These are phyloP conservation scores for Sinopyrophorus schimmeli DNA, from an alignment of 2,888 invertebrate genomes.

Conservation along the genomic window DNA sequence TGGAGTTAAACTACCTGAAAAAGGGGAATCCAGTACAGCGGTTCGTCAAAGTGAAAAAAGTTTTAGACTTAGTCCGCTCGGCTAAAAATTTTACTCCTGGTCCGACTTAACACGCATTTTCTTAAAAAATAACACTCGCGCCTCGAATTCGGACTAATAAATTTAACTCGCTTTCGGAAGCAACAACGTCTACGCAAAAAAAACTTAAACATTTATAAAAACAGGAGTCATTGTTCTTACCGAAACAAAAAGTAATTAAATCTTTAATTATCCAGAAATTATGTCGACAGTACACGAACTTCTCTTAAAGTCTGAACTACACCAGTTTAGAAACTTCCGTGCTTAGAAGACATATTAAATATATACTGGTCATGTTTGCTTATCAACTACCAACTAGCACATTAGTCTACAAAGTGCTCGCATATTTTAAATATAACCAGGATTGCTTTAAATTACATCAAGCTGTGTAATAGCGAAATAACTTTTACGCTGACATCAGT, in stretches of 20 bases:
- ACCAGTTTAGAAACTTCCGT: constrained; percentile 8
- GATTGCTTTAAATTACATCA: neutral
- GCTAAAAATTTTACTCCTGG: too few species aligned
- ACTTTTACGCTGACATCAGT: too few species aligned
- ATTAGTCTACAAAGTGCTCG: constrained; percentile 1
- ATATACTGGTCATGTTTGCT: constrained; percentile 14
- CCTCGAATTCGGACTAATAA: neutral
- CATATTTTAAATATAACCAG: constrained; percentile 1
- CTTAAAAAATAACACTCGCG: too few species aligned
- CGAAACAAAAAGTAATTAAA: constrained; percentile 16
- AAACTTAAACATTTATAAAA: neutral
- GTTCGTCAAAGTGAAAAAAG: too few species aligned
- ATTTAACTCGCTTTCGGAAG: neutral
- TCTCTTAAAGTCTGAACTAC: constrained; percentile 2
- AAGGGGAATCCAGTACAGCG: too few species aligned
- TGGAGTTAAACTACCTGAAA: too few species aligned
- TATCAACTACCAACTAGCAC: constrained; percentile 7
- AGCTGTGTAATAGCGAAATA: neutral
- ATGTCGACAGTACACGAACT: constrained; percentile 21
- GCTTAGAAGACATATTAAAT: constrained; percentile 12
- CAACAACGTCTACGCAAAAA: neutral
- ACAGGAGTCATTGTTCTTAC: neutral
- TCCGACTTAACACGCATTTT: too few species aligned
- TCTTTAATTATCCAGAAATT: constrained; percentile 17
- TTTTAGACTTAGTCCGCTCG: too few species aligned